Base-by-base conservation (phyloP, 2,888 invertebrate genomes). In the Ophion costatus region DNA sequence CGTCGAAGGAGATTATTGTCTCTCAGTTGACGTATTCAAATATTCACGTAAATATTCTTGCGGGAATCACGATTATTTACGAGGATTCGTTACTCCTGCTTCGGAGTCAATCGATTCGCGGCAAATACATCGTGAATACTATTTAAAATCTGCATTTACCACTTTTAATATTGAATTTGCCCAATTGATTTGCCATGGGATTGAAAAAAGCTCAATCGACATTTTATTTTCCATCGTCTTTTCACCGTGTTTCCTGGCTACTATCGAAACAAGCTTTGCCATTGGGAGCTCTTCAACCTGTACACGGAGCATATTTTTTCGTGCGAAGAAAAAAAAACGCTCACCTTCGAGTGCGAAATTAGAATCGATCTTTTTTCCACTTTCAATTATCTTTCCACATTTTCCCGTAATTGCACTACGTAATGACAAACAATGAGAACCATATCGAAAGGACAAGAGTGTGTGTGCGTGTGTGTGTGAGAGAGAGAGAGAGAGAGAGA, bases 21-120 rank as follows among this genome's bases (percentile, higher is more conserved):
- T 11, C 24, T 29, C 29, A 33, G 63, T 29, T 10, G 63, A 2
- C 51, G 24, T 70, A 70, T 45, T 45, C 29, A 24, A 56, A 70
- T 64, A 63, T 38, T 17, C 20, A 20, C 38, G 5, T 67, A 14
- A 42, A n/a, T 42, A n/a, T 38, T 22, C 45, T n/a, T 59, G 67
- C 22, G n/a, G 17, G 67, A 33, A 69, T 61, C 63, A 64, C 79
- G 17, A 24, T 64, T 33, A 66, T 66, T 66, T 64, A n/a, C 64
- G 64, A 20, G 61, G 42, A 33, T 69, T 73, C 73, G 38, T 61
- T 61, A 9, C 56, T 51, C 67, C 42, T n/a, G n/a, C n/a, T 14
- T 45, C 22, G 24, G 66, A 75, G 83, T 83, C 83, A 83, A 83
- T 76, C 75, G 80, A 83, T 80, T 51, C 71, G 56, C 3, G 22